Evolutionary conservation across 2,888 invertebrate genomes (phyloP).

Genomic region (Andrena bicolor): DNA sequence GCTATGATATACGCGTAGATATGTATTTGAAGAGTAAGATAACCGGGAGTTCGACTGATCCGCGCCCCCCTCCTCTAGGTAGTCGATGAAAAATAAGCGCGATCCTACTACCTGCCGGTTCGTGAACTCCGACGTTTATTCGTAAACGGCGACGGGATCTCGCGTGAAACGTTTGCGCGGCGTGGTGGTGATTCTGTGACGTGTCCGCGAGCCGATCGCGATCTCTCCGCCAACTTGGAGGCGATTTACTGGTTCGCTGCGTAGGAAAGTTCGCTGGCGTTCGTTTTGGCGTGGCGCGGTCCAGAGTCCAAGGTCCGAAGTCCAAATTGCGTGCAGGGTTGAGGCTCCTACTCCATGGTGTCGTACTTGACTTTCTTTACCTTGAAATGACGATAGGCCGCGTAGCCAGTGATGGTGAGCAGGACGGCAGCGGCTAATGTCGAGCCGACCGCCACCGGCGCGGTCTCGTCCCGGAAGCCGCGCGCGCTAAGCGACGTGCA

Average conservation of each 20-base stretch:
- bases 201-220: too few species aligned
- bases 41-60: not conserved
- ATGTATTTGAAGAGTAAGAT: slow-evolving; percentile 1
- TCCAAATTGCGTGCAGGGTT: slow-evolving; percentile 14
- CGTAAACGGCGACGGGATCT: not conserved
- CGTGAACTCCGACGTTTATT: not conserved
- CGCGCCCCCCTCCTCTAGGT: not conserved
- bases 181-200: not conserved
- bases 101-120: not conserved
- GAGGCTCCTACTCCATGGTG: slow-evolving; percentile 92
- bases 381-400: slow-evolving; percentile 94
- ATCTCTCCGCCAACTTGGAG: too few species aligned
- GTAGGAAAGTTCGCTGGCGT: slow-evolving; percentile 8
- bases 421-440: slow-evolving; percentile 93
- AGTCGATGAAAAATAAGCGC: not conserved
- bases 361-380: slow-evolving; percentile 96
- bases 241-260: too few species aligned
- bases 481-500: slow-evolving; percentile 87
- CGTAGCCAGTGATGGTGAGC: slow-evolving; percentile 93
- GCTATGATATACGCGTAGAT: slow-evolving; percentile 8
- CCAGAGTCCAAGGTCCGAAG: slow-evolving; percentile 58
- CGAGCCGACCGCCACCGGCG: slow-evolving; percentile 93
- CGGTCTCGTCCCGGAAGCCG: slow-evolving; percentile 91
- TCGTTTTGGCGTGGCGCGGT: slow-evolving; percentile 26
- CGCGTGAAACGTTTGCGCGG: not conserved